These are phyloP conservation scores for Halocynthia aurantium DNA, from an alignment of 23 tunicate genomes.

Conservation along the genomic window DNA sequence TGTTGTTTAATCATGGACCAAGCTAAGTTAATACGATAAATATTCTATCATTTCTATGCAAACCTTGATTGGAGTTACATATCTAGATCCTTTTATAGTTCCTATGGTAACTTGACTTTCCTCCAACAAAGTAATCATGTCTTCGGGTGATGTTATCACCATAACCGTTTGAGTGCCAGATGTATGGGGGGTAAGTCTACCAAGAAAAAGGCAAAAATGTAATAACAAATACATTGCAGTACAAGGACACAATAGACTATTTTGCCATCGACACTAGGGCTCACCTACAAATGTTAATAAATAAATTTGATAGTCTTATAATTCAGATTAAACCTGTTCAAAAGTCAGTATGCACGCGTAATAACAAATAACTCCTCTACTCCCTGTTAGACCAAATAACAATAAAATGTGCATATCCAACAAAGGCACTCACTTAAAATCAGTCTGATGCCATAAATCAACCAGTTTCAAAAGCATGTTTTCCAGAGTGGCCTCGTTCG, in stretches of 20 bases:
- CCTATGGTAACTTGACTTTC: slow-evolving; percentile 92
- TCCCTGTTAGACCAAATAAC: too few species aligned
- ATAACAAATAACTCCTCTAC: too few species aligned
- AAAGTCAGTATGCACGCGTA: too few species aligned
- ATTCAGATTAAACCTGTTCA: too few species aligned
- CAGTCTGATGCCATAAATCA: slow-evolving; percentile 72
- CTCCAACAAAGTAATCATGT: slow-evolving; percentile 72
- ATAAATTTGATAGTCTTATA: too few species aligned
- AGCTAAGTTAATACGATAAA: too few species aligned
- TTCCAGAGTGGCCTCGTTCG: slow-evolving; percentile 81
- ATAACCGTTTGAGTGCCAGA: slow-evolving; percentile 44
- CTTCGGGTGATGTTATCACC: slow-evolving; percentile 78
- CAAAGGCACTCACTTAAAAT: slow-evolving; percentile 60
- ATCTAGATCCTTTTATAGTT: slow-evolving; percentile 94
- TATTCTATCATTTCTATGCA: background rate
- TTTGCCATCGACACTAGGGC: too few species aligned
- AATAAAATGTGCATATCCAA: too few species aligned
- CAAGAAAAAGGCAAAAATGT: background rate
- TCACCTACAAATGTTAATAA: too few species aligned
- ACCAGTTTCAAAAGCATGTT: slow-evolving; percentile 65
- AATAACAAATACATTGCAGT: too few species aligned
- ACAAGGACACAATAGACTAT: too few species aligned
- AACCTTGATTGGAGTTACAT: slow-evolving; percentile 85
- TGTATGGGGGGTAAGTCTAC: slow-evolving; percentile 15
- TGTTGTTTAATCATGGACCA: too few species aligned